phyloP scores from a whole-genome alignment of 2,113 vertebrate genomes.

The Ellobius talpinus region DNA sequence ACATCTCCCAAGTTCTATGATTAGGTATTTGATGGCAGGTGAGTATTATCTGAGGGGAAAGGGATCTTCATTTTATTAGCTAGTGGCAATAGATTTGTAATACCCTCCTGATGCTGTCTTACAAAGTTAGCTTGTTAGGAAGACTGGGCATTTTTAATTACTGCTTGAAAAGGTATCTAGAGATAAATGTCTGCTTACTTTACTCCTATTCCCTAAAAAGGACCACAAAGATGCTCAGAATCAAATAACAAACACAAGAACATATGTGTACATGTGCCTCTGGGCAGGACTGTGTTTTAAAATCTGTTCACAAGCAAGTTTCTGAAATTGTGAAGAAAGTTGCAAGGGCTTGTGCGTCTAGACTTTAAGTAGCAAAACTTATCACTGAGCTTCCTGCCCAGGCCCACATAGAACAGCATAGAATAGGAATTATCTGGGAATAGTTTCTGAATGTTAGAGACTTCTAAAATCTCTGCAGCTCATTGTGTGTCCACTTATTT shows the following conservation, averaged over 20 bases:
- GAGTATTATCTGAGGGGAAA: neutral
- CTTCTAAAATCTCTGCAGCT: conserved; percentile 65
- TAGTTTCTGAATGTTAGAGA: conserved; percentile 68
- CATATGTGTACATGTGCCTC: neutral
- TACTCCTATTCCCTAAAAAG: neutral
- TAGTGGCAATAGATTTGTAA: conserved; percentile 45
- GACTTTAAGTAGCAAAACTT: conserved; percentile 48
- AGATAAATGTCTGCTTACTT: conserved; percentile 30
- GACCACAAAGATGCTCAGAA: conserved; percentile 6
- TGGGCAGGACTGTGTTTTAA: conserved; percentile 42
- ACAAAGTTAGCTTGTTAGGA: conserved; percentile 7
- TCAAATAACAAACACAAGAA: conserved; percentile 52
- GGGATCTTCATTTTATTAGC: conserved; percentile 48
- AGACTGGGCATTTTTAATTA: conserved; percentile 29
- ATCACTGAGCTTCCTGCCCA: neutral
- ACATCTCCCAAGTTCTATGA: conserved; percentile 17
- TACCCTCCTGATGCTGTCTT: conserved; percentile 6
- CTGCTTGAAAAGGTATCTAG: conserved; percentile 18
- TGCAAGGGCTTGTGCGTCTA: conserved; percentile 1
- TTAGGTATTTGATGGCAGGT: conserved; percentile 27
- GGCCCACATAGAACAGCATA: neutral
- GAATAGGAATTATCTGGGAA: neutral
- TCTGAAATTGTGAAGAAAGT: conserved; percentile 55
- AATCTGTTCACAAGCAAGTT: conserved; percentile 44
- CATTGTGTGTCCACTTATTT: neutral